Evolutionary conservation across 2,113 vertebrate species (phyloP).

Genomic region (Cottus gobio): DNA sequence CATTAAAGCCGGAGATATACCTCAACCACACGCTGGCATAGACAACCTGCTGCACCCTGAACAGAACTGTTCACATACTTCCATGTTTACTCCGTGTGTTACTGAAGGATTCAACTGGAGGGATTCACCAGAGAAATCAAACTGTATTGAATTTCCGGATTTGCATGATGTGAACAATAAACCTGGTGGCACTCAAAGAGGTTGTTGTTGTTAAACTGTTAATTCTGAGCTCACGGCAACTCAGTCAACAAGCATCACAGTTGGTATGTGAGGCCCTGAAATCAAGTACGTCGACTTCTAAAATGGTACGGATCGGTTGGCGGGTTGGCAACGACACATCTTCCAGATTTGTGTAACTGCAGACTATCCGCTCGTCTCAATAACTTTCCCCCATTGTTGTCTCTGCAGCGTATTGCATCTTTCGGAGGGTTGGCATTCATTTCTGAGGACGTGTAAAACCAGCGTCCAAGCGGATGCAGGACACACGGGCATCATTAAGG

Average conservation of each 20-base stretch:
- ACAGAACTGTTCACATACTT: neutral
- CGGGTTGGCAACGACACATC: neutral
- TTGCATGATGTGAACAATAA: neutral
- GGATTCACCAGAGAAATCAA: neutral
- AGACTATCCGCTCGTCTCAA: too few relatives aligned
- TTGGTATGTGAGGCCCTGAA: neutral
- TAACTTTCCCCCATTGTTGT: too few relatives aligned
- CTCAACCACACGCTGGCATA: neutral
- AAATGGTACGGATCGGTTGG: neutral
- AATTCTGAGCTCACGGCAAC: neutral
- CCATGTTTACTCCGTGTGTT: neutral
- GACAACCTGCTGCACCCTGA: neutral
- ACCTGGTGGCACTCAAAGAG: neutral
- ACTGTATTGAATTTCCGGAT: neutral
- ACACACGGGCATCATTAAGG: too few relatives aligned
- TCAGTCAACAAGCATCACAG: neutral
- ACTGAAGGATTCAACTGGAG: neutral
- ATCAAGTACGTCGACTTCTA: neutral
- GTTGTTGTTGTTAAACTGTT: neutral
- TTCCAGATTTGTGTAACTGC: neutral
- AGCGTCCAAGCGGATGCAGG: too few relatives aligned
- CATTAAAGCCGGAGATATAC: neutral
- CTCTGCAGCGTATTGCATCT: too few relatives aligned
- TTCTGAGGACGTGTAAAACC: too few relatives aligned
- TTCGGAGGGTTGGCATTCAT: too few relatives aligned